Evolutionary conservation across 2,797 vertebrate species (phyloP), one percentile per base, ranked within the genome.

Genomic region (Threskiornis aethiopicus): DNA sequence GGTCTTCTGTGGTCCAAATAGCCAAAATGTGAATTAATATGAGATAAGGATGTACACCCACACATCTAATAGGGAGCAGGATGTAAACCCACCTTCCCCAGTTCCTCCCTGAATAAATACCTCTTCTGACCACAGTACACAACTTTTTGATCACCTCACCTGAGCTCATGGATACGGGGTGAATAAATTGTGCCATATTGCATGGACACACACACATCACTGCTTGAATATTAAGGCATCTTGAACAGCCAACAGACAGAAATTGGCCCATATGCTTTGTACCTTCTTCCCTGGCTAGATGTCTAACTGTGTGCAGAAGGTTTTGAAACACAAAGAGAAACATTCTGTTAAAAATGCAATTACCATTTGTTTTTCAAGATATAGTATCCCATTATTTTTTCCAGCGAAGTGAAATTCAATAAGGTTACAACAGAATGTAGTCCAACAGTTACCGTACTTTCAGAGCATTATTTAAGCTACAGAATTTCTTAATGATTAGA

Each of bases 221-320:
- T 95, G 87, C 89, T 79, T 96, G 96, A 96, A 94, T 97, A 97
- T 97, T 96, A 97, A 96, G 95, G 93, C 95, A 94, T 97, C 94
- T 96, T 96, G 69, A 97, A 93, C 95, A 97, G 95, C 95, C 96
- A 97, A 96, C 84, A 97, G 94, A 86, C 96, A 97, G 96, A 95
- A 97, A 97, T 96, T 97, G 97, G 95, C 96, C 97, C 97, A 97
- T 97, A 97, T 97, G 97, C 96, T 97, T 97, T 95, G 95, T 97
- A 97, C 97, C 95, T 97, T 97, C 96, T 97, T 97, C 97, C 84
- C 97, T 97, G 97, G 97, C 97, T 97, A 95, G 94, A 97, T 95
- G 96, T 97, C 97, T 97, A 96, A 97, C 95, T 97, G 94, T 97
- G 95, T 97, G 97, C 97, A 97, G 97, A 97, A 97, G 97, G 97